Evolutionary conservation across 2,113 vertebrate genomes (phyloP).

Genomic region (Rhinoderma darwinii): DNA sequence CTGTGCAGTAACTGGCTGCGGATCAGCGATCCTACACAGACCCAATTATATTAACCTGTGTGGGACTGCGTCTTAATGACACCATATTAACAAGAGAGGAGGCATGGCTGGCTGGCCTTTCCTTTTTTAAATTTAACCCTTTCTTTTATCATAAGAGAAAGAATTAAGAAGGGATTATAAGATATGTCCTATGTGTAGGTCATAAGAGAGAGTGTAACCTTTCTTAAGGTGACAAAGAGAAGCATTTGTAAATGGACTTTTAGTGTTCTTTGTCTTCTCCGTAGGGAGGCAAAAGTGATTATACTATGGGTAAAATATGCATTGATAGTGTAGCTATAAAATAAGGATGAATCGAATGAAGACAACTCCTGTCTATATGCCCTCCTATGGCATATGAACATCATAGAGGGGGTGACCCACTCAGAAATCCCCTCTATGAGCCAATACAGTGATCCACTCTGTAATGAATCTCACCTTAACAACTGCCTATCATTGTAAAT

Average conservation of each 20-base stretch:
- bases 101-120: slow-evolving; percentile 10
- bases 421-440: too few species aligned
- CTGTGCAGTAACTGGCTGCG: slow-evolving; percentile 57
- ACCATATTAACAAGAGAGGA: slow-evolving; percentile 53
- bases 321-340: too few species aligned
- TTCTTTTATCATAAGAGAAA: background rate
- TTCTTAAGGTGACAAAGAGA: background rate
- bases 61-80: slow-evolving; percentile 56
- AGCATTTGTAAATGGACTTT: background rate
- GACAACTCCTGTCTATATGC: too few species aligned
- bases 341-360: too few species aligned
- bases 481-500: too few species aligned
- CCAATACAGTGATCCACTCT: too few species aligned
- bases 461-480: too few species aligned
- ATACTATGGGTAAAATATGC: background rate
- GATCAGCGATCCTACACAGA: slow-evolving; percentile 58
- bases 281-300: background rate
- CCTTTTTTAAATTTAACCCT: slow-evolving; percentile 35
- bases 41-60: slow-evolving; percentile 59
- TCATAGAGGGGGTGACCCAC: too few species aligned
- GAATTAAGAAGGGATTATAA: background rate
- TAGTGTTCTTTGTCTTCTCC: background rate
- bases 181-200: background rate
- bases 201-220: background rate
- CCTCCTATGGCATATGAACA: too few species aligned